A percentile compares a stretch with the other conserved stretches of the same genome.
Conservation (phyloP, 2,797 vertebrate genomes). For the Melanotaenia trifasciata region DNA sequence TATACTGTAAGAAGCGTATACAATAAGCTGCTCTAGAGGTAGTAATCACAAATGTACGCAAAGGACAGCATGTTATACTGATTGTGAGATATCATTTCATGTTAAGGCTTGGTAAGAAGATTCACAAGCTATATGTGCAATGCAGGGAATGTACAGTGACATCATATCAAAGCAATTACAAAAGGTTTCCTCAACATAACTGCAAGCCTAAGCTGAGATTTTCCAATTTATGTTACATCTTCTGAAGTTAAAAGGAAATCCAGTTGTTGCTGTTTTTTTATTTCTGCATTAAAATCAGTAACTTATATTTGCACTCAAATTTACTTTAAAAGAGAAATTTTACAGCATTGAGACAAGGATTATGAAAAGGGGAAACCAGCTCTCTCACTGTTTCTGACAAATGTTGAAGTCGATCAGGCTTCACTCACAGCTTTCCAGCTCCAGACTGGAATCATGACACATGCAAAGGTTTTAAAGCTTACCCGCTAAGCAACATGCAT, state of each 20-base stretch:
- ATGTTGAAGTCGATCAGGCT: slow-evolving; percentile 56
- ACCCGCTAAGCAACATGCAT: slow-evolving; percentile 70
- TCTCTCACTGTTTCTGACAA: slow-evolving; percentile 46
- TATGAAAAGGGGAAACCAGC: slow-evolving; percentile 41
- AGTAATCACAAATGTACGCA: slow-evolving; percentile 77
- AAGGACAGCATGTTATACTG: slow-evolving; percentile 39
- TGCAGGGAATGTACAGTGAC: slow-evolving; percentile 43
- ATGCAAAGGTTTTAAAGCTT: slow-evolving; percentile 76
- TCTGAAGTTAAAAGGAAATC: slow-evolving; percentile 14
- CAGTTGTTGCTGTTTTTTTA: slow-evolving; percentile 1
- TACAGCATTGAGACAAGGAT: slow-evolving; percentile 29
- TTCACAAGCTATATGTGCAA: slow-evolving; percentile 21
- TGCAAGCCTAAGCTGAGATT: slow-evolving; percentile 24
- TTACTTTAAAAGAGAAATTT: slow-evolving; percentile 30
- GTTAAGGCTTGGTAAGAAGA: slow-evolving; percentile 65
- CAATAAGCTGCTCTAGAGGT: slow-evolving; percentile 76
- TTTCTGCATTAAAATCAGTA: not conserved
- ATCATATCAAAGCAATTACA: slow-evolving; percentile 56
- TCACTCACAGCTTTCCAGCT: slow-evolving; percentile 57
- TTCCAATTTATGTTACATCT: slow-evolving; percentile 12
- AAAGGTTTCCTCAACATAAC: slow-evolving; percentile 45
- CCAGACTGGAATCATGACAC: slow-evolving; percentile 65
- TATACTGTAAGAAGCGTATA: slow-evolving; percentile 42
- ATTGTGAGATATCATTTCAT: slow-evolving; percentile 51
- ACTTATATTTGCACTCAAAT: slow-evolving; percentile 15